Percentiles rank a stretch among this genome's conserved stretches.
Evolutionary conservation across 2,797 vertebrate genomes (phyloP).

Genomic region (Myotis myotis): DNA sequence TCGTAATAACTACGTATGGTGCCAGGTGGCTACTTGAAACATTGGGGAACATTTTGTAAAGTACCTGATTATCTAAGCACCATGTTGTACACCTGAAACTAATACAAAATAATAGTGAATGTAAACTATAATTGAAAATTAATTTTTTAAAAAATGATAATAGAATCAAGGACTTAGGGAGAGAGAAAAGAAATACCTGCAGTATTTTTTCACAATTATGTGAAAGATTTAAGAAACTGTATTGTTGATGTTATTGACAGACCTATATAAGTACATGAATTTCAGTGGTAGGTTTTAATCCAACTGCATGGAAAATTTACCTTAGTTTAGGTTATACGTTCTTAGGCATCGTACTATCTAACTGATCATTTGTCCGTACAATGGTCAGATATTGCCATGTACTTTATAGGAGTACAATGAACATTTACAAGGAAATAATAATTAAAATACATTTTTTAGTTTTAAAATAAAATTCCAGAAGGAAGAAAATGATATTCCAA

Average conservation of each 20-base stretch:
- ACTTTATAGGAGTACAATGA: background rate
- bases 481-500: background rate
- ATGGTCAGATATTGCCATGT: background rate
- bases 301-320: background rate
- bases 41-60: background rate
- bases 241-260: background rate
- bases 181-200: background rate
- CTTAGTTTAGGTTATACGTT: background rate
- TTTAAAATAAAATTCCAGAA: slow-evolving; percentile 13
- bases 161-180: background rate
- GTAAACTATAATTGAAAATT: background rate
- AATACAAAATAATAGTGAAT: background rate
- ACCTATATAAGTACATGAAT: background rate
- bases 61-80: background rate
- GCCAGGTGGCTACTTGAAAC: background rate
- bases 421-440: slow-evolving; percentile 12
- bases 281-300: background rate
- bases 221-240: background rate
- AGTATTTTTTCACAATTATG: background rate
- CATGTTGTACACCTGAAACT: background rate
- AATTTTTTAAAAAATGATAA: background rate
- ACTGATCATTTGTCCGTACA: background rate
- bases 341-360: background rate
- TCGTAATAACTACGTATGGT: background rate
- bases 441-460: background rate